Evolutionary conservation across 2,888 invertebrate species (phyloP).

Genomic region (Drosophila neonasuta): DNA sequence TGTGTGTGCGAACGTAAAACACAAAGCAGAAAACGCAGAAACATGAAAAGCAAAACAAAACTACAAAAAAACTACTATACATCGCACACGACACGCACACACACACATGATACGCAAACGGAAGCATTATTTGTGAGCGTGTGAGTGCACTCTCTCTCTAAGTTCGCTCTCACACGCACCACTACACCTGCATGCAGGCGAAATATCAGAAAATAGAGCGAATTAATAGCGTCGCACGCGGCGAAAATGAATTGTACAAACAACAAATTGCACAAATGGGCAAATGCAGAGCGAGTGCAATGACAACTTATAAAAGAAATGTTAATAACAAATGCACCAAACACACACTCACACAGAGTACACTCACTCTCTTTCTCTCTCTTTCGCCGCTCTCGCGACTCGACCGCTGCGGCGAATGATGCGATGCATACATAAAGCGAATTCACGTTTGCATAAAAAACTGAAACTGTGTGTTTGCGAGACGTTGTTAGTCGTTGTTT

Average conservation of each 20-base stretch:
- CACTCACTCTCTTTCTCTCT: background rate
- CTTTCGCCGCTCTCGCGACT: constrained; percentile 5
- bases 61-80: constrained; percentile 63
- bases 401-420: constrained; percentile 44
- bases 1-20: constrained; percentile 42
- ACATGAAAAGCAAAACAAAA: constrained; percentile 72
- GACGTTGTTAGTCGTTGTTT: constrained; percentile 35
- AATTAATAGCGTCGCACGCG: constrained; percentile 46
- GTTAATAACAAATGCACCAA: constrained; percentile 11
- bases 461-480: constrained; percentile 15
- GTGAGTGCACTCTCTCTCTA: constrained; percentile 33
- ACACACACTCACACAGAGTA: background rate
- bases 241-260: constrained; percentile 33
- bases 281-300: constrained; percentile 13
- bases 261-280: constrained; percentile 17
- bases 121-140: constrained; percentile 39
- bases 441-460: constrained; percentile 35
- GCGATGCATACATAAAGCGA: constrained; percentile 68
- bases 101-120: constrained; percentile 38
- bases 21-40: constrained; percentile 53
- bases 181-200: constrained; percentile 63
- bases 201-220: constrained; percentile 57
- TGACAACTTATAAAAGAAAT: background rate
- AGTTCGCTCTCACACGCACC: constrained; percentile 31
- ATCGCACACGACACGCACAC: constrained; percentile 20